A percentile compares a stretch with the other conserved stretches of the same genome.
phyloP scores from a whole-genome alignment of 2,797 vertebrate genomes.

The Galaxias olidus region DNA sequence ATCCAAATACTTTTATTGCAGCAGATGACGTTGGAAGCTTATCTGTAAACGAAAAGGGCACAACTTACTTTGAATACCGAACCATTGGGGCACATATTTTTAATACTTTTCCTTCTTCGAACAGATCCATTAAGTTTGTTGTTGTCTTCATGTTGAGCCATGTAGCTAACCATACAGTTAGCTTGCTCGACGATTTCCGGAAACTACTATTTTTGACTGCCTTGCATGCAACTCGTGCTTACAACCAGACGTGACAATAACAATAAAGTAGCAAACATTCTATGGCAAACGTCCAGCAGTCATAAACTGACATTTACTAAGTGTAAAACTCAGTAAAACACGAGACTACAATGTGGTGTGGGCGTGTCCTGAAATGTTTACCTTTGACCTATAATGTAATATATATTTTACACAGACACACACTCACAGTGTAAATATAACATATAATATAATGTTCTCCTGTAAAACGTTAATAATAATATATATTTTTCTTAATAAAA shows the following conservation, averaged over 20 bases:
- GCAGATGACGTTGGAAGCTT: too few relatives aligned
- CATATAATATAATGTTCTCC: too few relatives aligned
- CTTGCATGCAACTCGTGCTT: too few relatives aligned
- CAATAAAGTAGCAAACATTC: too few relatives aligned
- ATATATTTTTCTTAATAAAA: neutral
- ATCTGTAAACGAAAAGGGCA: too few relatives aligned
- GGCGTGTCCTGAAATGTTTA: neutral
- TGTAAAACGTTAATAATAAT: too few relatives aligned
- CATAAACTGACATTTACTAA: neutral
- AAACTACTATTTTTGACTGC: neutral
- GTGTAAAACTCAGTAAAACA: neutral
- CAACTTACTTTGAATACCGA: slow-evolving; percentile 96
- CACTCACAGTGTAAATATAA: neutral
- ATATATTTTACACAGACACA: neutral
- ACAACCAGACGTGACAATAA: too few relatives aligned
- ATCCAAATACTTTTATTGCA: too few relatives aligned
- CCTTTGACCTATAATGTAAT: neutral
- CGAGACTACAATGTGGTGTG: neutral
- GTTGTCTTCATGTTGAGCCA: slow-evolving; percentile 44
- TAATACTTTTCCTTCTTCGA: slow-evolving; percentile 81
- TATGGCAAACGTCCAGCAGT: too few relatives aligned
- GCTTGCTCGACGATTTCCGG: neutral
- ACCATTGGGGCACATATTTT: slow-evolving; percentile 98
- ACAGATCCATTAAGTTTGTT: slow-evolving; percentile 80
- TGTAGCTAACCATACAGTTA: neutral